Evolutionary conservation across 2,797 vertebrate genomes (phyloP), one percentile per base, ranked within the genome.

Genomic region (Microctenopoma lineatum): DNA sequence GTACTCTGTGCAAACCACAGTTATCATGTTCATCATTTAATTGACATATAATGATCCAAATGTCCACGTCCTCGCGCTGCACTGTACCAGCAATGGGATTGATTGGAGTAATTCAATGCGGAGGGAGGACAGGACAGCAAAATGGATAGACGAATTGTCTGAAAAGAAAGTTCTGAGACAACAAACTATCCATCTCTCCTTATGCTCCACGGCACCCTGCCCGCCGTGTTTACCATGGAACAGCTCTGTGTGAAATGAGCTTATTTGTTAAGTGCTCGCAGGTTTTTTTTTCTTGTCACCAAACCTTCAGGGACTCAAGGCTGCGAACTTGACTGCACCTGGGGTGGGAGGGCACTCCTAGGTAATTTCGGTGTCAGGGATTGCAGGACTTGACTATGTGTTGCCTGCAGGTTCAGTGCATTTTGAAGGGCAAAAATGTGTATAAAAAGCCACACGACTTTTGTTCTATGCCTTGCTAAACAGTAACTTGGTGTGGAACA

Each of bases 1-100:
- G 0, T 53, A 8, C 7, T 65, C 36, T 81, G 27, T 57, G 16
- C 18, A 5, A 44, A 12, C 48, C 12, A 14, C 18, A 55, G 52
- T 61, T 4, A 57, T 18, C n/a, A 54, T 64, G 16, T 39, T 7
- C 62, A 53, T 70, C 5, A 66, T 26, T 52, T 34, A 25, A 32
- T 46, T 70, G 27, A 55, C 12, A 38, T 44, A n/a, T 18, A 71
- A 72, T 59, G 18, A 34, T 59, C 26, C n/a, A 7, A 59, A 25
- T 21, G n/a, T 52, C n/a, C 9, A 32, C 11, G 18, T 62, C 12
- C 4, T 11, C 13, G 45, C 41, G 7, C 29, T 38, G 16, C 51
- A 38, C 2, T 29, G 26, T n/a, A 16, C 6, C 12, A 70, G 18
- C 41, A 47, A 34, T 12, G 13, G 18, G 2, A 39, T 52, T 73